Conservation (phyloP, 2,888 invertebrate genomes). For the Keiferia lycopersicella region DNA sequence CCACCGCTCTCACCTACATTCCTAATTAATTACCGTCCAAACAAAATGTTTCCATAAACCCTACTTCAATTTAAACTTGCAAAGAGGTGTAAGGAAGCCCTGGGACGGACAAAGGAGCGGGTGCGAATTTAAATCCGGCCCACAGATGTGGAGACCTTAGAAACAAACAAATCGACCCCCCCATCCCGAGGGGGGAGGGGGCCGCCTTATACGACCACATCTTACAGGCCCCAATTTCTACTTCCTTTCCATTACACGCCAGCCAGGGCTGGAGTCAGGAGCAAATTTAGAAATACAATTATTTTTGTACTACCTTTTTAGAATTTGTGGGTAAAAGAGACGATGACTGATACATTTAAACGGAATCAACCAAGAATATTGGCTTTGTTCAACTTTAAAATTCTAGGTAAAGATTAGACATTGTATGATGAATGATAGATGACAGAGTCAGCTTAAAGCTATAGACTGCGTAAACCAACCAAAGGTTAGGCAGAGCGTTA, state of each 20-base stretch:
- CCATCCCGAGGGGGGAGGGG: conserved; percentile 38
- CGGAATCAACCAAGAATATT: too few species aligned
- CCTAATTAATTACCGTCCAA: conserved; percentile 39
- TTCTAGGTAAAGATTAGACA: too few species aligned
- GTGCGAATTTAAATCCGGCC: conserved; percentile 74
- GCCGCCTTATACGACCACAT: conserved; percentile 78
- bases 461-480: too few species aligned
- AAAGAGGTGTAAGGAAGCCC: conserved; percentile 66
- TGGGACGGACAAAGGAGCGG: conserved; percentile 71
- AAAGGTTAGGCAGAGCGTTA: too few species aligned
- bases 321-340: too few species aligned
- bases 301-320: not conserved
- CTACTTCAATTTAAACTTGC: conserved; percentile 71
- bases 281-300: not conserved
- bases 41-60: conserved; percentile 45
- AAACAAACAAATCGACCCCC: conserved; percentile 74
- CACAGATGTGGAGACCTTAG: conserved; percentile 73
- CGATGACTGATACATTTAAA: too few species aligned
- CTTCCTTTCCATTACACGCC: conserved; percentile 78
- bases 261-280: conserved; percentile 6
- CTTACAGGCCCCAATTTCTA: conserved; percentile 80
- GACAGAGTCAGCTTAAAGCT: too few species aligned
- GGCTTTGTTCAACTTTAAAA: too few species aligned
- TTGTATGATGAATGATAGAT: too few species aligned
- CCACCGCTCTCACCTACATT: conserved; percentile 23